phyloP scores from a whole-genome alignment of 2,888 invertebrate species.

The Portevinia maculata region DNA sequence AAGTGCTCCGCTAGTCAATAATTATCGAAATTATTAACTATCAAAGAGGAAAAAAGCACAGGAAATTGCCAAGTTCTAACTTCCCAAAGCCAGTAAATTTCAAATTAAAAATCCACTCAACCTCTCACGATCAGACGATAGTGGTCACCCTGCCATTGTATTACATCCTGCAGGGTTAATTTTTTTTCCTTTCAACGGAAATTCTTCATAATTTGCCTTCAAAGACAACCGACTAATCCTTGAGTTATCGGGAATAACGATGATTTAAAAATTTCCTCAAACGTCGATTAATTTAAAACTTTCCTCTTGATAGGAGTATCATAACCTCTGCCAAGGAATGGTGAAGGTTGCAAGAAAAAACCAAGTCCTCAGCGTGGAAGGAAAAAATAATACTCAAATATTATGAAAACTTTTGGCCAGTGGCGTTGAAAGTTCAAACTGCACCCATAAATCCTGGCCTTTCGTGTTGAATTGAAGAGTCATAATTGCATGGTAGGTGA shows the following conservation, averaged over 20 bases:
- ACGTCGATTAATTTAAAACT: conserved; percentile 70
- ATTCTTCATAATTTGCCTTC: conserved; percentile 56
- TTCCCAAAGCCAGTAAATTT: conserved; percentile 18
- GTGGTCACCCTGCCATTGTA: background rate
- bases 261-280: conserved; percentile 40
- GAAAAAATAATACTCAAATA: conserved; percentile 13
- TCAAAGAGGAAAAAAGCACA: background rate
- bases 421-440: conserved; percentile 61
- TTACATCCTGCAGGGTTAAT: background rate
- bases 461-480: conserved; percentile 49
- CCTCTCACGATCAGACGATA: conserved; percentile 36
- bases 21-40: conserved; percentile 1
- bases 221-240: conserved; percentile 67
- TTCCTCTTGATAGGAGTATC: conserved; percentile 33
- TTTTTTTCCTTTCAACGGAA: background rate
- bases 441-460: conserved; percentile 56
- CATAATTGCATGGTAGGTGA: conserved; percentile 44
- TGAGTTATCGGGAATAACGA: conserved; percentile 57
- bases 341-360: conserved; percentile 8
- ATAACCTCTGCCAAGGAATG: background rate
- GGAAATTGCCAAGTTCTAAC: conserved; percentile 8
- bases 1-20: conserved; percentile 1
- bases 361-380: background rate
- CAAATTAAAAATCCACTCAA: conserved; percentile 45
- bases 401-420: conserved; percentile 65